Evolutionary conservation across 2,797 vertebrate genomes (phyloP).

Genomic region (Onychomys torridus): DNA sequence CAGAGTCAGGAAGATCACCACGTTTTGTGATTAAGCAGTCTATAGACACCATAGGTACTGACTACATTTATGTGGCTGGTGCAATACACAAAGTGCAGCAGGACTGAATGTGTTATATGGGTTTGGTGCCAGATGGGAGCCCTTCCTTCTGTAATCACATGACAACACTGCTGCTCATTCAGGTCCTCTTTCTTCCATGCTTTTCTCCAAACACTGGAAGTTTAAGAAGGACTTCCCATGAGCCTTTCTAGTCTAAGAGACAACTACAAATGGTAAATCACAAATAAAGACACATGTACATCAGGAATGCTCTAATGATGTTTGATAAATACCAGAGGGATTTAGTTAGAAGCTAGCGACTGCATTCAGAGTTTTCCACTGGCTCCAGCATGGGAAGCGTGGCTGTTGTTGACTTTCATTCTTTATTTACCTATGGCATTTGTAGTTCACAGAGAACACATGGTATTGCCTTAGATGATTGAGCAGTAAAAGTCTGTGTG

Average conservation of each 20-base stretch:
- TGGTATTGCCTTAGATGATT: too few relatives aligned
- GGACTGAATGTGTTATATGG: not conserved
- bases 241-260: not conserved
- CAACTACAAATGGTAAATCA: not conserved
- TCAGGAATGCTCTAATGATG: not conserved
- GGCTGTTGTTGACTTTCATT: not conserved
- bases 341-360: not conserved
- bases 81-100: not conserved
- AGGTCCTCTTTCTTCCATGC: not conserved
- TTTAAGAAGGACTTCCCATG: not conserved
- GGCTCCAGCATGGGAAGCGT: too few relatives aligned
- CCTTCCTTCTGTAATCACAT: not conserved
- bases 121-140: not conserved
- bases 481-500: not conserved
- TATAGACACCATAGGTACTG: not conserved
- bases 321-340: not conserved
- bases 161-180: not conserved
- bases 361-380: not conserved
- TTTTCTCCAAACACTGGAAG: too few relatives aligned
- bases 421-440: not conserved
- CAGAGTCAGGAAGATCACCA: not conserved
- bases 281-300: not conserved
- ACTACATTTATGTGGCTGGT: not conserved
- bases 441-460: not conserved
- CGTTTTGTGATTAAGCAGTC: not conserved